phyloP scores from a whole-genome alignment of 2,113 vertebrate species.

The Probosciger aterrimus region DNA sequence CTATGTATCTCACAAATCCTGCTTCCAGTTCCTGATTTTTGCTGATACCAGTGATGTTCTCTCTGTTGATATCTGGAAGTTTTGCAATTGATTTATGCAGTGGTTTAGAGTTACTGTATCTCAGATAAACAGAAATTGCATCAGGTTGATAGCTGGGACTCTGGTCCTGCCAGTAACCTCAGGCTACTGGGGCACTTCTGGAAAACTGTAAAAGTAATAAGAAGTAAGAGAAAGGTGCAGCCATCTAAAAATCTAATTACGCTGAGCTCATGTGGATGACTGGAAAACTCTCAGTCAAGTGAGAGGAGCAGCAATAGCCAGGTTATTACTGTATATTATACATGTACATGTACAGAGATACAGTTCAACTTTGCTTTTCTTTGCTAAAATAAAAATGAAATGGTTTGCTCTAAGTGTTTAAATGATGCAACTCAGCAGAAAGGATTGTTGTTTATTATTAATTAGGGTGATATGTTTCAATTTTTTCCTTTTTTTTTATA shows the following conservation, averaged over 20 bases:
- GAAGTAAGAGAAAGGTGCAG: neutral
- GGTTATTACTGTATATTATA: neutral
- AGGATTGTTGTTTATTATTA: neutral
- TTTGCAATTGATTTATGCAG: neutral
- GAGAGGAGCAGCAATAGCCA: neutral
- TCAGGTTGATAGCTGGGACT: neutral
- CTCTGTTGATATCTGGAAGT: neutral
- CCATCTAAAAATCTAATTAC: neutral
- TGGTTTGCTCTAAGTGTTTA: neutral
- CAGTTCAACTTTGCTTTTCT: neutral
- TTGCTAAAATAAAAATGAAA: neutral
- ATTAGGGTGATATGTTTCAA: neutral
- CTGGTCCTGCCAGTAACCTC: neutral
- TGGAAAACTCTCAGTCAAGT: neutral
- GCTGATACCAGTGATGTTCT: neutral
- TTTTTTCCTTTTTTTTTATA: neutral
- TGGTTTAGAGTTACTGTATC: neutral
- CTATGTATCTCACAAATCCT: neutral
- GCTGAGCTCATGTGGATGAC: neutral
- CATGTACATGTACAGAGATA: neutral
- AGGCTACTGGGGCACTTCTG: neutral
- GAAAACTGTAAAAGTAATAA: neutral
- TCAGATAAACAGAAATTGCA: neutral
- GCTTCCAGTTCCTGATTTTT: neutral
- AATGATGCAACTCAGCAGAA: neutral